Base-by-base conservation (phyloP, 2,113 vertebrate species). In the Uria lomvia region DNA sequence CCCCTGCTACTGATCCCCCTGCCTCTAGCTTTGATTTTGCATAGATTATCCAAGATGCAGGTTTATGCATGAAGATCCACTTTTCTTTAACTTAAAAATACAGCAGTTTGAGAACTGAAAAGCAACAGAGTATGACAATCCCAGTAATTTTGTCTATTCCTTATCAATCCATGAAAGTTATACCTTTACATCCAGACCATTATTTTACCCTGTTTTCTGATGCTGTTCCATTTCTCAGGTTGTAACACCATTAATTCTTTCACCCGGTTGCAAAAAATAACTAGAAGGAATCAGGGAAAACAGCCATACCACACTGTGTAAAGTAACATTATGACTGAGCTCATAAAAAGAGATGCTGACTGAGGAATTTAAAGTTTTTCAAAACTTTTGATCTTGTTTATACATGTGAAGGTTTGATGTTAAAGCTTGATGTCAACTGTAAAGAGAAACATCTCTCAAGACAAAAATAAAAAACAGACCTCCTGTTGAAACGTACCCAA, bases 301-400 rank as follows among this genome's bases (percentile, higher is more conserved):
- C 49, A 95, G 38, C 15, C 65, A 34, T 58, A 91, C 7, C 38
- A 73, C 30, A n/a, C n/a, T 55, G 34, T 52, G 49, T 68, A 89
- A 86, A 92, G 52, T 68, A 84, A 52, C 59, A 75, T 56, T 87
- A 73, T 85, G 29, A 82, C 79, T 96, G 95, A 96, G 78, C 63
- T 93, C 50, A 82, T 92, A 77, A 94, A 95, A 93, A 92, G n/a
- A 93, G 66, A 91, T 86, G 70, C 88, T 93, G 92, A 96, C 75
- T 95, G 94, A 96, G 45, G 73, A 93, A 96, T 87, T 97, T 90
- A 84, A 96, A 96, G 77, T 94, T 96, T 94, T 90, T 76, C 80
- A 62, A 92, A 97, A 97, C 62, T 96, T 94, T 96, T 97, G 94
- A 94, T 97, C 86, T 92, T 94, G 65, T 96, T 96, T 95, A 92